phyloP scores from a whole-genome alignment of 2,113 vertebrate species.

The Noturus placidus region DNA sequence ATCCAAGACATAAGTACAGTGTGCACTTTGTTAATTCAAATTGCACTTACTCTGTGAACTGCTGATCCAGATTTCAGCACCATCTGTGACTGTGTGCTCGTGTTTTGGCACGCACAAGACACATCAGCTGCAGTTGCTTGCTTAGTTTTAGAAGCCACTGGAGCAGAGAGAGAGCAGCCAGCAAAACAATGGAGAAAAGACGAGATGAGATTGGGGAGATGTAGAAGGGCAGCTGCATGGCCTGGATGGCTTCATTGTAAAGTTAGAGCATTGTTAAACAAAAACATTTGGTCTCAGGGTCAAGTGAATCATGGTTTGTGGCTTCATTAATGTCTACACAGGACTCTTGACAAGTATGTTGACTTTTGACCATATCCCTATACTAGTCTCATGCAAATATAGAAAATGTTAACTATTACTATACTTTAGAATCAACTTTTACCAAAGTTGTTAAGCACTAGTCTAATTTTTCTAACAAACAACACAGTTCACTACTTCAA shows the following conservation, averaged over 20 bases:
- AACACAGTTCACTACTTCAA: no score
- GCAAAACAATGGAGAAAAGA: slow-evolving; percentile 3
- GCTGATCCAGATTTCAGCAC: slow-evolving; percentile 16
- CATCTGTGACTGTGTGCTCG: slow-evolving; percentile 17
- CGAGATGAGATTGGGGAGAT: background rate
- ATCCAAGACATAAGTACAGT: slow-evolving; percentile 7
- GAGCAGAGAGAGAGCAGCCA: background rate
- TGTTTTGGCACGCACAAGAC: slow-evolving; percentile 11
- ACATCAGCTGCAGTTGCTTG: slow-evolving; percentile 17
- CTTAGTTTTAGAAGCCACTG: background rate
- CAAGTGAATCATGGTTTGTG: background rate
- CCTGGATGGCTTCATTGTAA: background rate
- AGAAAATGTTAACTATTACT: background rate
- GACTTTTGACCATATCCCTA: slow-evolving; percentile 13
- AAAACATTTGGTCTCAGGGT: background rate
- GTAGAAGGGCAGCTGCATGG: background rate
- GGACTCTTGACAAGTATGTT: slow-evolving; percentile 15
- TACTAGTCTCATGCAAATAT: background rate
- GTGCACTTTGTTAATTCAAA: background rate
- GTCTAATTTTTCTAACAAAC: background rate
- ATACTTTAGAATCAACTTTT: background rate
- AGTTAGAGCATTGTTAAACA: background rate
- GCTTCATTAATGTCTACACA: background rate
- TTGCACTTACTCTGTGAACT: background rate
- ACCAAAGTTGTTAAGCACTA: background rate